These are phyloP conservation scores for Halictus rubicundus DNA, from an alignment of 1,140 invertebrate species.

Conservation along the genomic window DNA sequence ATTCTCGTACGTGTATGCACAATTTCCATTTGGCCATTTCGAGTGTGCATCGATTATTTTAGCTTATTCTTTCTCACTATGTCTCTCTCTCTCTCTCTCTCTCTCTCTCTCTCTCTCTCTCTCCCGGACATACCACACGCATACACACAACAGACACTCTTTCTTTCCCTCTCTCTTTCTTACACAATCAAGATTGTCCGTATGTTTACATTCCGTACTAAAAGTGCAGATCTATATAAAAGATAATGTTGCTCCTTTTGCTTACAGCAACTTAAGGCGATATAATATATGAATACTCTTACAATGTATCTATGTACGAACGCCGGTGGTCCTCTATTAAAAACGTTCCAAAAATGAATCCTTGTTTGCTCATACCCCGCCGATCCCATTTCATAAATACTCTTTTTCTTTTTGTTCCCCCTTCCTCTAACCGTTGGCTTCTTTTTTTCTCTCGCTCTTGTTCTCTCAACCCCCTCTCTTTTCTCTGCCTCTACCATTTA, in stretches of 20 bases:
- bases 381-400: constrained; percentile 27
- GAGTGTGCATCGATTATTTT: neutral
- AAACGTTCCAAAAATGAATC: constrained; percentile 50
- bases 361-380: constrained; percentile 19
- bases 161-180: neutral
- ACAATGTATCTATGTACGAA: constrained; percentile 42
- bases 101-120: neutral
- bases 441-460: neutral
- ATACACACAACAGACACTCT: neutral
- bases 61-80: neutral
- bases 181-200: constrained; percentile 41
- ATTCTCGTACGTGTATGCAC: neutral
- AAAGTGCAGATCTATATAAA: constrained; percentile 52
- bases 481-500: constrained; percentile 15
- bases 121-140: neutral
- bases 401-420: neutral
- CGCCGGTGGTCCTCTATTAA: constrained; percentile 52
- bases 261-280: constrained; percentile 43
- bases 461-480: neutral
- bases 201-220: constrained; percentile 36
- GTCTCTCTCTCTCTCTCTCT: neutral
- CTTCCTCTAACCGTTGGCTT: neutral
- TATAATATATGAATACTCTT: constrained; percentile 38
- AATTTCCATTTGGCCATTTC: constrained; percentile 18
- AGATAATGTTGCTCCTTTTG: constrained; percentile 40